Evolutionary conservation across 2,113 vertebrate genomes (phyloP).

Genomic region (Aix galericulata): DNA sequence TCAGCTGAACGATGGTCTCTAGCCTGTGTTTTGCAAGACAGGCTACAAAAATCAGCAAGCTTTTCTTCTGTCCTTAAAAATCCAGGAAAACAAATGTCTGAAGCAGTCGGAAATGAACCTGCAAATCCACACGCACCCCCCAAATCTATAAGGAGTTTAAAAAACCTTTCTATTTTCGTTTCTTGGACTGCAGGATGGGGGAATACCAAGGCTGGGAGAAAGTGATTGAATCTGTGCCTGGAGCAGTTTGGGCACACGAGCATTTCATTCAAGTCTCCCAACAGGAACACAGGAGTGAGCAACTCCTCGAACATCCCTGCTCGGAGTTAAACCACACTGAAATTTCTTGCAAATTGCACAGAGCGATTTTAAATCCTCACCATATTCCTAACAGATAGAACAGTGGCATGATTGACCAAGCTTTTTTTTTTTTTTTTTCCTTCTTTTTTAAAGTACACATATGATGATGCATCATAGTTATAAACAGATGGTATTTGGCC

Average conservation of each 20-base stretch:
- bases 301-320: conserved; percentile 60
- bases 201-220: conserved; percentile 63
- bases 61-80: conserved; percentile 10
- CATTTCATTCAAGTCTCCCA: conserved; percentile 62
- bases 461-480: conserved; percentile 87
- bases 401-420: conserved; percentile 84
- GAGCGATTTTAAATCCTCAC: conserved; percentile 69
- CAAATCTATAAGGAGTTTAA: not conserved
- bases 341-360: conserved; percentile 64
- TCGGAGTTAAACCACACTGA: conserved; percentile 42
- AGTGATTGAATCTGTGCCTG: conserved; percentile 45
- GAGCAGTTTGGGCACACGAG: conserved; percentile 56
- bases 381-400: conserved; percentile 78
- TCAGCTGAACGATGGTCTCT: conserved; percentile 63
- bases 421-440: conserved; percentile 28
- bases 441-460: conserved; percentile 84
- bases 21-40: conserved; percentile 33
- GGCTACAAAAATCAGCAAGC: not conserved
- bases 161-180: conserved; percentile 16
- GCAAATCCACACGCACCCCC: not conserved
- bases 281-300: conserved; percentile 51
- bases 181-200: conserved; percentile 30
- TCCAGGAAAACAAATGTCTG: rapidly evolving
- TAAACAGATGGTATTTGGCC: conserved; percentile 91
- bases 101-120: not conserved